Base-by-base conservation (phyloP, 2,797 vertebrate genomes). In the Meda fulgida region DNA sequence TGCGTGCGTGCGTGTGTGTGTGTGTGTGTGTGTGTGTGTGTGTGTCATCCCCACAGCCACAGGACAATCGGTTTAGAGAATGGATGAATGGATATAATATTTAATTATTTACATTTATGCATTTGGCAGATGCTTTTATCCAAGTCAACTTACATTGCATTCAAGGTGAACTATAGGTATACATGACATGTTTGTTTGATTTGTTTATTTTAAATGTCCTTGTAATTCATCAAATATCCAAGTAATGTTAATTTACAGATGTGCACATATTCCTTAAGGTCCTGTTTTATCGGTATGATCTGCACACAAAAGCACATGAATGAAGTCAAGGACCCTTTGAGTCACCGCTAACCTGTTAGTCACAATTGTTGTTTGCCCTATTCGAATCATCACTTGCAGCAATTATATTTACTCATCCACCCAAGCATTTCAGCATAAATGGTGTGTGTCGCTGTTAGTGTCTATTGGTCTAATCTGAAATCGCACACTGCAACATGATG, bases 401-500 rank as follows among this genome's bases (percentile, higher is more conserved):
- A 11, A 66, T 76, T 78, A 55, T 84, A 31, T 84, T 58, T n/a
- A 34, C 26, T 53, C 19, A 23, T 78, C n/a, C 82, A 31, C 26
- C 36, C 65, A 29, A 84, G 58, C 60, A 66, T 66, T 65, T 73
- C 46, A 71, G n/a, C 21, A 26, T 40, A 34, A 70, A 38, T 60
- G 26, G 55, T 43, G 48, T 80, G 26, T 21, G 48, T 69, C 36
- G 40, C 23, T 51, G 69, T 51, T 71, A 65, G 36, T 36, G 38
- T 78, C 46, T 40, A 71, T 71, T 84, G 58, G 29, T 82, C 72
- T 38, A 21, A n/a, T 10, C 67, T 78, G 79, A 87, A 82, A 85
- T 87, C 40, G 51, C 86, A 85, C 86, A 78, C 86, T 78, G n/a
- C 29, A 53, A 60, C 83, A 51, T 87, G 86, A 85, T 53, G 72